Evolutionary conservation across 2,113 vertebrate genomes (phyloP), one percentile per base, ranked within the genome.

Genomic region (Mobula birostris): DNA sequence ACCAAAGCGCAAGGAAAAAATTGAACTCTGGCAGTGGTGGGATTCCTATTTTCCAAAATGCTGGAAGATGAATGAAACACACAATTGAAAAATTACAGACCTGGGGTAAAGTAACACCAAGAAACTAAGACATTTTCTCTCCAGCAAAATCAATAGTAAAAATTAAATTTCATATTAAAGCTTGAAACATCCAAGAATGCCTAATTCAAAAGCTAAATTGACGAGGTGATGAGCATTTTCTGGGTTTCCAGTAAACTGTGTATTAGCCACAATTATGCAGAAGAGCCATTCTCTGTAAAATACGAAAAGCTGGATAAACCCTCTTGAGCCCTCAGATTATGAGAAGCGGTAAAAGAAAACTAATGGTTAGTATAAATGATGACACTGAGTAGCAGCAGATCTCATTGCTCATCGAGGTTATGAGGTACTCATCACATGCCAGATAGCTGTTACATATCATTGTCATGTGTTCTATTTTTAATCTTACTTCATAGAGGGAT

Each of bases 371-470:
- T 40, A 72, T 17, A 93, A 93, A 29, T 76, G 27, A 72, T 76
- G 9, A 27, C 9, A 56, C 32, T 93, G 91, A 93, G 70, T 56
- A 19, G 5, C 11, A 56, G 1, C 91, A 56, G 91, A 72, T 93
- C 21, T 70, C 68, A 93, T 32, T 93, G 36, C 70, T 93, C 36
- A 74, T 74, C 91, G 48, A 40, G 19, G 36, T 48, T 93, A 74
- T 74, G 91, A 93, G 91, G 27, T 93, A 40, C 68, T 27, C 91
- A 93, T 76, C 91, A 48, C 70, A 56, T 74, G 91, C 70, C 68
- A 40, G 32, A 92, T 70, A 72, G 90, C 90, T 72, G 66, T 72
- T 72, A 48, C 48, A 93, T 74, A 93, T 93, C 66, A 92, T 40
- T 74, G 68, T 74, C 91, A 56, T 74, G 5, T 56, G 40, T 56